Evolutionary conservation across 2,888 invertebrate species (phyloP).

Genomic region (Muscina levida): DNA sequence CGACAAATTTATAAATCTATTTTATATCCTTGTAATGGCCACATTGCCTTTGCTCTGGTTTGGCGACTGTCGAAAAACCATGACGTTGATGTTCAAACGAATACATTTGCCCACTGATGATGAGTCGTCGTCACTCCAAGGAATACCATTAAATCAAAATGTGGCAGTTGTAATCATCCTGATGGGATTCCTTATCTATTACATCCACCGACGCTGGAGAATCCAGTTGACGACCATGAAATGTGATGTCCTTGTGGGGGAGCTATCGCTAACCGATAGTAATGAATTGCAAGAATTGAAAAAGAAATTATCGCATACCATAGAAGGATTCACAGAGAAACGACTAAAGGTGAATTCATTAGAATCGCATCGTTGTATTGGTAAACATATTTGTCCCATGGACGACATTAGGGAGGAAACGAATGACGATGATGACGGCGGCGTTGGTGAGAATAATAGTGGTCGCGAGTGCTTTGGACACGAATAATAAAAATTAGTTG

Average conservation of each 20-base stretch:
- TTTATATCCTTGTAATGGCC: constrained; percentile 62
- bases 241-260: constrained; percentile 48
- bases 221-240: constrained; percentile 49
- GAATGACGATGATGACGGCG: neutral
- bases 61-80: constrained; percentile 64
- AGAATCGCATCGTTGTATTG: neutral
- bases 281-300: constrained; percentile 57
- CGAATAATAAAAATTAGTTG: neutral
- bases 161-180: constrained; percentile 50
- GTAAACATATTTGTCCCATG: neutral
- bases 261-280: constrained; percentile 58
- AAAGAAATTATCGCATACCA: constrained; percentile 54
- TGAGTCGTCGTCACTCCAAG: constrained; percentile 33
- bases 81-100: constrained; percentile 65
- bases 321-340: constrained; percentile 59
- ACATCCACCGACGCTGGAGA: constrained; percentile 62
- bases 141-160: constrained; percentile 54
- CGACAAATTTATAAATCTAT: constrained; percentile 54
- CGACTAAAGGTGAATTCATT: neutral
- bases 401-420: neutral
- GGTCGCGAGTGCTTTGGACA: neutral
- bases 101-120: constrained; percentile 57
- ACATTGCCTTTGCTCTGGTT: constrained; percentile 64
- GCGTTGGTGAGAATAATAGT: neutral
- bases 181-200: constrained; percentile 48